Conservation (phyloP, 2,888 invertebrate genomes). For the Brachypalpus laphriformis region DNA sequence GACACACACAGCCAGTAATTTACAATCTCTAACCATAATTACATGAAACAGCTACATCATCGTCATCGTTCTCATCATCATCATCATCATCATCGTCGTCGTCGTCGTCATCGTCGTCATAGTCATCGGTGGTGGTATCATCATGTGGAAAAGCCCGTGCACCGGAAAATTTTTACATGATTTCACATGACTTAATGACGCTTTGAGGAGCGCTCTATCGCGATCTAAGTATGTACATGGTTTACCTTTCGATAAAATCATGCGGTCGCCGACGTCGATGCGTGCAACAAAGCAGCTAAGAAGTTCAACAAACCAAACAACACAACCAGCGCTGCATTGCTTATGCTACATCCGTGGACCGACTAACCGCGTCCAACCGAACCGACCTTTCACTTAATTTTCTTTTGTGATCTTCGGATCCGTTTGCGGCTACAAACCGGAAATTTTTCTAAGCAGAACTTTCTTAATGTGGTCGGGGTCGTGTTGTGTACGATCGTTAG, state of each 20-base stretch:
- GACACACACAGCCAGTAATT: slow-evolving; percentile 26
- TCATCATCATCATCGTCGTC: slow-evolving; percentile 5
- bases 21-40: slow-evolving; percentile 60
- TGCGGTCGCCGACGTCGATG: slow-evolving; percentile 36
- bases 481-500: background rate
- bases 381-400: slow-evolving; percentile 68
- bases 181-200: slow-evolving; percentile 71
- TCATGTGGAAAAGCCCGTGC: slow-evolving; percentile 43
- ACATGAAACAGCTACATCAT: slow-evolving; percentile 34
- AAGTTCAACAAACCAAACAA: slow-evolving; percentile 64
- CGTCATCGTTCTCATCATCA: slow-evolving; percentile 11
- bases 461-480: slow-evolving; percentile 45
- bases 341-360: slow-evolving; percentile 9
- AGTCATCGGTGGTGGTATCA: too few species aligned
- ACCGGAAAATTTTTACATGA: slow-evolving; percentile 56
- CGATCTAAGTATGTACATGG: slow-evolving; percentile 44
- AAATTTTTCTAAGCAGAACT: slow-evolving; percentile 53
- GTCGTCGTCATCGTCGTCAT: too few species aligned
- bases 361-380: slow-evolving; percentile 36
- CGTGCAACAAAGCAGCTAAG: slow-evolving; percentile 45
- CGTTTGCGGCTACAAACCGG: slow-evolving; percentile 45
- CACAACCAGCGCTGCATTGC: background rate
- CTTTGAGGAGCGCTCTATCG: slow-evolving; percentile 40
- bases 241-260: slow-evolving; percentile 68
- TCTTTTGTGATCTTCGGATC: slow-evolving; percentile 60